Percentiles rank a stretch among this genome's conserved stretches.
Evolutionary conservation across 2,113 vertebrate genomes (phyloP).

Genomic region (Poeciliopsis prolifica): DNA sequence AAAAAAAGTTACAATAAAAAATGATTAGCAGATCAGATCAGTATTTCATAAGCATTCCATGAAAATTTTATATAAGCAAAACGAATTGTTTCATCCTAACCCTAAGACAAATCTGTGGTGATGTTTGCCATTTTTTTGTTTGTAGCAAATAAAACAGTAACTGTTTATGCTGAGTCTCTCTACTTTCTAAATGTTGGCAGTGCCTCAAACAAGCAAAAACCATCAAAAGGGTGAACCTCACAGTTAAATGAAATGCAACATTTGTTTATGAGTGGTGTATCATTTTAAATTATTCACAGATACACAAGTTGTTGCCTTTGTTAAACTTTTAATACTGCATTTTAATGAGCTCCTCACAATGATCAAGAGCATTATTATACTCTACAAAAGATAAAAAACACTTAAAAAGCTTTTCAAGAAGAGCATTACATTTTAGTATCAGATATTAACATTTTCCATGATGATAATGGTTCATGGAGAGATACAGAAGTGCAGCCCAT

Average conservation of each 20-base stretch:
- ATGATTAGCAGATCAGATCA: no score
- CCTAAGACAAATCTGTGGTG: not conserved
- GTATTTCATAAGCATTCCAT: no score
- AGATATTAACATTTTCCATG: conserved; percentile 25
- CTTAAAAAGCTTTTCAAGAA: not conserved
- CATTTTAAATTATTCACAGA: not conserved
- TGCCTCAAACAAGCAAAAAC: not conserved
- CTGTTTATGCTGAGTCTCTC: not conserved
- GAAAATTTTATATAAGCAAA: not conserved
- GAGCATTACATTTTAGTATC: not conserved
- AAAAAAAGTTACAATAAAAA: no score
- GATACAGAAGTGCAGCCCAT: conserved; percentile 8
- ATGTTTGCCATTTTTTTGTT: not conserved
- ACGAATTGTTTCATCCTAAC: not conserved
- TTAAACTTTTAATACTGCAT: not conserved
- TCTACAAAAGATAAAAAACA: not conserved
- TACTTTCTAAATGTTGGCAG: no score
- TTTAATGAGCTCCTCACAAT: not conserved
- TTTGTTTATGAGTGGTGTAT: no score
- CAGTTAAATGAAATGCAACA: not conserved
- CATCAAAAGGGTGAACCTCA: not conserved
- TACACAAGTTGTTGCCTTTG: not conserved
- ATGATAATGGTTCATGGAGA: not conserved
- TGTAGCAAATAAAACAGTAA: not conserved
- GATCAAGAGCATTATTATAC: not conserved